These are phyloP conservation scores for Lycorma delicatula DNA, from an alignment of 1,140 invertebrate genomes.

Conservation along the genomic window DNA sequence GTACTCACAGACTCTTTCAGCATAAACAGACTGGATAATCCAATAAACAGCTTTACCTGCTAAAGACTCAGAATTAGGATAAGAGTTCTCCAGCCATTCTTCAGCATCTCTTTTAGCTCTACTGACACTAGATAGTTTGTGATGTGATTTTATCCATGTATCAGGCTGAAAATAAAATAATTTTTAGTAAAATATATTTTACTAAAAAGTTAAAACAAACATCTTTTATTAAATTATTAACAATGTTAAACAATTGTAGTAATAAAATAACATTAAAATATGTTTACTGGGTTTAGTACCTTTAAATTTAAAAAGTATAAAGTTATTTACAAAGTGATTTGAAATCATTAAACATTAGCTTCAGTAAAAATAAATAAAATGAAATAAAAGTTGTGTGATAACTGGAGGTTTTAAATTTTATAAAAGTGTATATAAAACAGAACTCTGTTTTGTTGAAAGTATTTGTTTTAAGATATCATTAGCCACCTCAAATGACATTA, in stretches of 20 bases:
- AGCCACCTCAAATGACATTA: no score
- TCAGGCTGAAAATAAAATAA: background rate
- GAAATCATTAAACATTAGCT: no score
- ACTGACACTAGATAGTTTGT: background rate
- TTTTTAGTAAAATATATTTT: background rate
- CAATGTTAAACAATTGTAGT: background rate
- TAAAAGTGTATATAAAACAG: no score
- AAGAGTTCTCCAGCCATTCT: background rate
- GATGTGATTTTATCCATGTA: background rate
- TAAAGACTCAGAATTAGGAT: background rate
- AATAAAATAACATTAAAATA: background rate
- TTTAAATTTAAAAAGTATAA: no score
- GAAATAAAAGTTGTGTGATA: no score
- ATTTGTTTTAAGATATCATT: no score
- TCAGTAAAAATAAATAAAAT: no score
- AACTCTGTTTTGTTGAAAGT: no score
- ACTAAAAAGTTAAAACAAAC: background rate
- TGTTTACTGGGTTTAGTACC: background rate
- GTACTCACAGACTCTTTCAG: background rate
- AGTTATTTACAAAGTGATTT: no score
- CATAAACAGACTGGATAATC: no score
- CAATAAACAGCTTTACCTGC: background rate
- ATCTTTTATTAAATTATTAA: background rate
- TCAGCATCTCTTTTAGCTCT: background rate
- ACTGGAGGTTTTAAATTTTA: no score